Base-by-base conservation (phyloP, 2,888 invertebrate genomes). In the Gari tellinella region DNA sequence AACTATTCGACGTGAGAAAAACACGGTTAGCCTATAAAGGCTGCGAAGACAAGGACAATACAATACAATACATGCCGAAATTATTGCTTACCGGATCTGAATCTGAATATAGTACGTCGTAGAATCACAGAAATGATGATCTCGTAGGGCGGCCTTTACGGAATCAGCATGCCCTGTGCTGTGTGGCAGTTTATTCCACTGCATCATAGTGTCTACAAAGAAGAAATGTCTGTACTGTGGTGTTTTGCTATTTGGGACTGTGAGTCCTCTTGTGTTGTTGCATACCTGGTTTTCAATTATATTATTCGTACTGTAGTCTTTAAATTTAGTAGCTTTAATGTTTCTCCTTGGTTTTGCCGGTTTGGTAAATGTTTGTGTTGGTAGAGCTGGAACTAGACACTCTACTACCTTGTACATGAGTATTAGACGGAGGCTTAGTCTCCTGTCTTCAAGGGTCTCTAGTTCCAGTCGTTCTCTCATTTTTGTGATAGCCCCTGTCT, bases 391-490 rank as follows among this genome's bases (percentile, higher is more conserved):
- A 10, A 52, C 52, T 52, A 51, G 41, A 26, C 52, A 41, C 53
- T 62, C 62, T 38, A 62, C 53, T 17, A 23, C 62, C 26, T 62
- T 62, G 25, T 52, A 62, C 62, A 62, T 62, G 15, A 62, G 14
- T 7, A 53, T 48, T 7, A 64, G 40, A 15, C 56, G 45, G 4
- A 64, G 48, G 17, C 64, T 64, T 14, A 38, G 10, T 55, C 64
- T 64, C 40, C 38, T 43, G 10, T 55, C 56, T 37, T 55, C 23
- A 8, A 64, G 23, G 5, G 52, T 61, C 3, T 52, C 61, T 14
- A 58, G 23, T 2, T 52, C 61, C 5, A 58, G 23, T 25, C 43
- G 31, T 15, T 53, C 14, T 17, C 26, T 53, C 56, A 49, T 62
- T 7, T 17, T 26, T 14, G 41, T 48, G 2, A 68, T 49, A 3